A percentile compares a stretch with the other conserved stretches of the same genome.
phyloP scores from a whole-genome alignment of 2,888 invertebrate species.

The Lydus trimaculatus region DNA sequence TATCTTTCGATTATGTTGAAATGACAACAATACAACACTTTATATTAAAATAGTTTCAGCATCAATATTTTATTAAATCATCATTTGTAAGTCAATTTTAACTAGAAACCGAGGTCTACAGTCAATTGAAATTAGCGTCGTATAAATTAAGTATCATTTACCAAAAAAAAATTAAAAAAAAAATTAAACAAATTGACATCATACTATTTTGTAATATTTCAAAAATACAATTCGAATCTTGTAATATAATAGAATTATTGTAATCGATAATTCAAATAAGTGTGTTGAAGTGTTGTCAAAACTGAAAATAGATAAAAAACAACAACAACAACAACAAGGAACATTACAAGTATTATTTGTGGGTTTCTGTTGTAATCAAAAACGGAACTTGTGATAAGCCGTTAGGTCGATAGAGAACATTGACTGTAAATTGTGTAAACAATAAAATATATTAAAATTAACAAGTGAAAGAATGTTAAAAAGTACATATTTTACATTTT shows the following conservation, averaged over 20 bases:
- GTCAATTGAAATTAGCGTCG: neutral
- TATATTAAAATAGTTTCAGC: neutral
- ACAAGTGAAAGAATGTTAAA: neutral
- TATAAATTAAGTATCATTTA: neutral
- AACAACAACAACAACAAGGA: neutral
- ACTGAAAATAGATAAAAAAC: neutral
- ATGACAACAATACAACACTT: neutral
- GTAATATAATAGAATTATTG: too few species aligned
- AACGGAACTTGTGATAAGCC: conserved; percentile 9
- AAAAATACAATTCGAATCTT: neutral
- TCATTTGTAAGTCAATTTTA: conserved; percentile 5
- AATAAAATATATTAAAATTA: neutral
- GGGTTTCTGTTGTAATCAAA: conserved; percentile 6
- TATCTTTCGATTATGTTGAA: neutral
- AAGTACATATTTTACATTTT: neutral
- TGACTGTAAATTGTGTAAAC: conserved; percentile 7
- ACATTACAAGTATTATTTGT: neutral
- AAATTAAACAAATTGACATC: neutral
- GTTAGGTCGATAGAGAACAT: conserved; percentile 5
- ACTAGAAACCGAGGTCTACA: neutral
- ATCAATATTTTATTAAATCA: neutral
- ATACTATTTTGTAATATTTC: neutral
- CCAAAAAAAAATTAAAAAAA: neutral
- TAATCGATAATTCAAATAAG: neutral
- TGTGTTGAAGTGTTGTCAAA: neutral